A percentile compares a stretch with the other conserved stretches of the same genome.
phyloP scores from a whole-genome alignment of 1,140 invertebrate species.

The Delia radicum region DNA sequence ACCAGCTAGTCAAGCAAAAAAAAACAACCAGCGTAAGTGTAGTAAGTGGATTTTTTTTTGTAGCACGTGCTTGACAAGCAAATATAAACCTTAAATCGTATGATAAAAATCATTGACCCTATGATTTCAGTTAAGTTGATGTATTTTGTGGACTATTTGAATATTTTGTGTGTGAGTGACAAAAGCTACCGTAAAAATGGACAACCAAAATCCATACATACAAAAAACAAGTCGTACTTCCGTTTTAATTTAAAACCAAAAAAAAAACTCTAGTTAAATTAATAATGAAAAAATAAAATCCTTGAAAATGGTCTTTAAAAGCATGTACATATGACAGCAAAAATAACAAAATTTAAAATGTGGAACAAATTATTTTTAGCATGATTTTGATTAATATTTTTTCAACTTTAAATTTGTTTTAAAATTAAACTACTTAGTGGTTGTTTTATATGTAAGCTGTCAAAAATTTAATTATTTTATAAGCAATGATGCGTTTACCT shows the following conservation, averaged over 20 bases:
- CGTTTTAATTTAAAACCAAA: not conserved
- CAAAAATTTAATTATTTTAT: not conserved
- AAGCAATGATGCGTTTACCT: not conserved
- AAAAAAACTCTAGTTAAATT: no score
- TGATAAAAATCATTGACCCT: constrained; percentile 19
- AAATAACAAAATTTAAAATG: constrained; percentile 6
- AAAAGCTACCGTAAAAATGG: no score
- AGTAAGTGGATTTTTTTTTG: constrained; percentile 1
- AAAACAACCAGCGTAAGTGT: not conserved
- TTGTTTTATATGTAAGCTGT: not conserved
- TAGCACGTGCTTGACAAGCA: constrained; percentile 19
- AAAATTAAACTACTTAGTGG: no score
- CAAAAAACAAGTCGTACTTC: constrained; percentile 7
- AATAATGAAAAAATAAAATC: no score
- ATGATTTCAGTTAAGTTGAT: not conserved
- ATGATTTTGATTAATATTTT: no score
- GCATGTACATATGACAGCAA: not conserved
- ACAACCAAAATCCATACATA: no score
- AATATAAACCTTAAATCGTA: not conserved
- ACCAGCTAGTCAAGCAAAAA: not conserved
- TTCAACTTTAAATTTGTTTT: not conserved
- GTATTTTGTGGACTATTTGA: not conserved
- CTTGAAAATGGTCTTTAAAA: constrained; percentile 17
- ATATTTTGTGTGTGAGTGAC: constrained; percentile 13
- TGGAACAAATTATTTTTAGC: constrained; percentile 12